phyloP scores from a whole-genome alignment of 1,140 invertebrate genomes.

The Ooceraea biroi region DNA sequence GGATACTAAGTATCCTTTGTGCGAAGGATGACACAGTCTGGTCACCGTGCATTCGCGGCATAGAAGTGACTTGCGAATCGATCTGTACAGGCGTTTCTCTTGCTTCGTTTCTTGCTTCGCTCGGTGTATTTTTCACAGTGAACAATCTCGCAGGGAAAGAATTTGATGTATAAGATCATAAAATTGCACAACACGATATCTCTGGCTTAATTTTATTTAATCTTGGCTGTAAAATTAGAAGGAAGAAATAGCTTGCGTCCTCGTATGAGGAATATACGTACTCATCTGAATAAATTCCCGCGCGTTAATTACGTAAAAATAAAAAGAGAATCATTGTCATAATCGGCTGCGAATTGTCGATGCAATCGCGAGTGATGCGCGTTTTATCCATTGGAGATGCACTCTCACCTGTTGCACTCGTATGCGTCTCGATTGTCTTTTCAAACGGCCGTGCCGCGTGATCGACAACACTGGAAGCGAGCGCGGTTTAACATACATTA shows the following conservation, averaged over 20 bases:
- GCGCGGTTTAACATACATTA: constrained; percentile 81
- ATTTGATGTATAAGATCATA: no score
- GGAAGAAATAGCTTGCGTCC: no score
- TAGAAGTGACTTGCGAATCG: constrained; percentile 19
- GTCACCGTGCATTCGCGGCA: constrained; percentile 19
- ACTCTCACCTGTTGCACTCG: constrained; percentile 70
- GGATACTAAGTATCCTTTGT: constrained; percentile 59
- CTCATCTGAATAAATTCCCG: no score
- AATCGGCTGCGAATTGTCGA: not conserved
- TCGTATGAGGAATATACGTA: no score
- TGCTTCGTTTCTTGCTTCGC: no score
- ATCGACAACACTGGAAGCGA: constrained; percentile 70
- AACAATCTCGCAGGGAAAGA: no score
- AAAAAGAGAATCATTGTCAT: not conserved
- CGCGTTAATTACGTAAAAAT: no score
- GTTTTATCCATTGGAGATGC: constrained; percentile 49
- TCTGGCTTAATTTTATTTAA: no score
- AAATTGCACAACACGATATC: no score
- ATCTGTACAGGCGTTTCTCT: not conserved
- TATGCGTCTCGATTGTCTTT: constrained; percentile 21
- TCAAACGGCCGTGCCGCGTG: constrained; percentile 5
- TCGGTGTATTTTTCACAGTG: no score
- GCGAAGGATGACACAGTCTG: constrained; percentile 47
- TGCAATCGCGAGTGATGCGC: not conserved
- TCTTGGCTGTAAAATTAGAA: no score